Conservation (phyloP, 2,113 vertebrate species). For the Microcebus lehilahytsara region DNA sequence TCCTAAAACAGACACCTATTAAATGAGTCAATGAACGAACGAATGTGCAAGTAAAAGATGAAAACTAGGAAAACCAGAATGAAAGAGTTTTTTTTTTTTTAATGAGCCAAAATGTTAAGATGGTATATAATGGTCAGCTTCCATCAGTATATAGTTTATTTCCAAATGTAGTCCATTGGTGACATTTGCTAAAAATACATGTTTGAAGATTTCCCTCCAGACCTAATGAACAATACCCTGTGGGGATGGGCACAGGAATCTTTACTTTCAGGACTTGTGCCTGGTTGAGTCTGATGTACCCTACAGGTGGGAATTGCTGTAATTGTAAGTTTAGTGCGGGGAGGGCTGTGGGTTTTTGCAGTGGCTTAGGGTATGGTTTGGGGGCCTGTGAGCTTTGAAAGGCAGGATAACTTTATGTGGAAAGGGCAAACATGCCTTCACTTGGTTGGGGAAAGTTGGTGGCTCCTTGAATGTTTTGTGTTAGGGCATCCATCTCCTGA, state of each 20-base stretch:
- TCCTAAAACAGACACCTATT: too few species aligned
- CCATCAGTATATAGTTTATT: not conserved
- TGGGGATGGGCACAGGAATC: not conserved
- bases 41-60: not conserved
- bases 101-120: not conserved
- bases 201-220: not conserved
- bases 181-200: not conserved
- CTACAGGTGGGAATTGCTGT: accelerated
- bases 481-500: not conserved
- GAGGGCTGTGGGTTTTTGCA: not conserved
- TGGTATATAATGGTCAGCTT: not conserved
- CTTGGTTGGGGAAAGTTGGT: not conserved
- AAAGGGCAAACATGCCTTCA: not conserved
- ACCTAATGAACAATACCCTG: not conserved
- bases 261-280: not conserved
- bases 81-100: not conserved
- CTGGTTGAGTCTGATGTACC: not conserved
- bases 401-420: not conserved
- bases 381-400: not conserved
- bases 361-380: not conserved
- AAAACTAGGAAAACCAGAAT: not conserved
- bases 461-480: not conserved
- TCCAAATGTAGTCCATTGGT: not conserved
- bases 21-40: not conserved
- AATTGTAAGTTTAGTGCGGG: not conserved